Base-by-base conservation (phyloP, 2,888 invertebrate species). In the Acleris literana region DNA sequence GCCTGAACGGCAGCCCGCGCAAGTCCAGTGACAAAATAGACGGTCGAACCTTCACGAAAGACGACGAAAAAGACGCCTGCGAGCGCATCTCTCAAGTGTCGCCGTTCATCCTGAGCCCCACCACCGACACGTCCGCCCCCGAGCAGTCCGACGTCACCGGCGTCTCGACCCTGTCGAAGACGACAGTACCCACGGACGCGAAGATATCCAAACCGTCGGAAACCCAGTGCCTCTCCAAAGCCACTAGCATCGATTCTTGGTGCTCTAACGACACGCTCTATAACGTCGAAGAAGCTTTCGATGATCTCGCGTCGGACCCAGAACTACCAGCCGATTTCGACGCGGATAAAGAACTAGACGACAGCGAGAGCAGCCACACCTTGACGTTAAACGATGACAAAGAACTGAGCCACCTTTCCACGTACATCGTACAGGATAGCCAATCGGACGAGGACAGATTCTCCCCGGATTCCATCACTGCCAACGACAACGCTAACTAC, bases 191-290 rank as follows among this genome's bases (percentile, higher is more conserved):
- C 9, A 90, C 93, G 2, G 92, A 92, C 74, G 86, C 88, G 20
- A 93, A 93, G 70, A 87, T 88, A 52, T 92, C 93, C 1, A 91
- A 90, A 70, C 88, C 89, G 7, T 86, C 88, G 43, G 92, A 93
- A 74, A 88, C 88, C 17, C 89, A 88, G 69, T 88, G 90, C 69
- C 81, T 90, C 20, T 92, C 92, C 3, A 93, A 93, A 77, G 94
- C 94, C 1, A 94, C 94, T 39, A 94, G 94, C 80, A 94, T 94
- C 72, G 94, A 94, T 76, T 94, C 94, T 3, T 94, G 94, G 90
- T 94, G 94, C 80, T 94, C 94, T 25, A 94, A 94, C 78, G 94
- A 94, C 73, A 94, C 94, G 0, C 81, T 94, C 3, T 94, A 94
- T 79, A 94, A 94, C 75, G 92, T 94, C 43, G 94, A 94, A 76